Base-by-base conservation (phyloP, 2,113 vertebrate species). In the Poeciliopsis turrubarensis region DNA sequence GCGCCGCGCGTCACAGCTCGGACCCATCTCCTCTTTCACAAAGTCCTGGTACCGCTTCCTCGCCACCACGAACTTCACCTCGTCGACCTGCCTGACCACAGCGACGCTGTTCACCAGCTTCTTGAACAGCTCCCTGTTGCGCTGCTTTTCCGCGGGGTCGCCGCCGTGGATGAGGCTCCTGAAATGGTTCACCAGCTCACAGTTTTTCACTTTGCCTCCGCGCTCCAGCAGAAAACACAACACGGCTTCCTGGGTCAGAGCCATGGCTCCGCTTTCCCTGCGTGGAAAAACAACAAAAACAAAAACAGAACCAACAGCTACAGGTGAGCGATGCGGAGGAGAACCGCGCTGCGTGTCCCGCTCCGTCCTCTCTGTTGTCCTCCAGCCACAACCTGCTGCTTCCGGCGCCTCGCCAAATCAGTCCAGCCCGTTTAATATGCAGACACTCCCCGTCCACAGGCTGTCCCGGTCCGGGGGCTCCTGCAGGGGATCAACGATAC, bases 21-120 rank as follows among this genome's bases (percentile, higher is more conserved):
- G 78, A 11, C 87, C 86, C 79, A 44, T 19, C 9, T 11, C 73
- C 13, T 82, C 91, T 60, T 69, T 87, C 0, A 91, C 26, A 78
- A 94, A 90, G 76, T 94, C 90, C 77, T 88, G 90, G 65, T 92
- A 91, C 30, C 93, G 92, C 79, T 95, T 96, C 84, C 80, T 93
- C 60, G 96, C 91, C 0, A 96, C 95, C 62, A 97, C 96, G 67
- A 95, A 95, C 92, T 95, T 96, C 32, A 91, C 88, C 1, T 89
- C 95, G 73, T 95, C 95, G 57, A 94, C 74, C 61, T 95, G 94
- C 70, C 94, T 94, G 30, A 97, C 96, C 80, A 96, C 95, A 0
- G 96, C 97, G 85, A 97, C 93, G 86, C 89, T 93, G 90, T 97
- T 96, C 71, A 98, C 94, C 75, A 95, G 92, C 82, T 75, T 88